Base-by-base conservation (phyloP, 1,140 invertebrate species). In the Macrocentrus cingulum region DNA sequence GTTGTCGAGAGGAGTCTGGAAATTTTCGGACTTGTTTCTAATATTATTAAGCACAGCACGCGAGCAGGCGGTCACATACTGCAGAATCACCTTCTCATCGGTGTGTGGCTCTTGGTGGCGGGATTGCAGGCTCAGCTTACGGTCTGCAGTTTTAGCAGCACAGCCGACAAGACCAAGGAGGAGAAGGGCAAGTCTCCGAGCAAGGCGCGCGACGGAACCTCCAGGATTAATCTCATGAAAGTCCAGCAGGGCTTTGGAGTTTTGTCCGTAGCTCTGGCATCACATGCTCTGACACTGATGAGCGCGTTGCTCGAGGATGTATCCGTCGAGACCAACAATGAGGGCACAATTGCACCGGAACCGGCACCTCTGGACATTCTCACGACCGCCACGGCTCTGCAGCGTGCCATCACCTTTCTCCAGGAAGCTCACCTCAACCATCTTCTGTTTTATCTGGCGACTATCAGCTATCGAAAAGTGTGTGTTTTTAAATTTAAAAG, bases 61-160 rank as follows among this genome's bases (percentile, higher is more conserved):
- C 82, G 93, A 62, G 91, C 91, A 46, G 91, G 91, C 51, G 91
- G 91, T 64, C 90, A 91, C 79, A 85, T 91, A 59, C 85, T 91
- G 59, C 93, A 96, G 81, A 97, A 96, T 80, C 87, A 95, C 69
- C 80, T 94, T 42, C 84, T 94, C 72, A 87, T 93, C 62, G 92
- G 91, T 6, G 88, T 89, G 0, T 96, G 93, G 93, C 81, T 95
- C 19, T 73, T 95, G 11, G 83, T 94, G 13, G 88, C 88, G 51
- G 93, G 93, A 7, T 80, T 96, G n/a, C 92, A 96, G 74, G 82
- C 84, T 29, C 84, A 87, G 62, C 68, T 88, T 18, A 80, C 81
- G 2, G 79, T 82, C 0, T 84, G 83, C 51, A 85, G 83, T 66
- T 75, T 81, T 22, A 76, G 56, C n/a, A 51, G 75, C 41, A 67